Evolutionary conservation across 1,140 invertebrate species (phyloP), one percentile per base, ranked within the genome.

Genomic region (Lepidurus arcticus): DNA sequence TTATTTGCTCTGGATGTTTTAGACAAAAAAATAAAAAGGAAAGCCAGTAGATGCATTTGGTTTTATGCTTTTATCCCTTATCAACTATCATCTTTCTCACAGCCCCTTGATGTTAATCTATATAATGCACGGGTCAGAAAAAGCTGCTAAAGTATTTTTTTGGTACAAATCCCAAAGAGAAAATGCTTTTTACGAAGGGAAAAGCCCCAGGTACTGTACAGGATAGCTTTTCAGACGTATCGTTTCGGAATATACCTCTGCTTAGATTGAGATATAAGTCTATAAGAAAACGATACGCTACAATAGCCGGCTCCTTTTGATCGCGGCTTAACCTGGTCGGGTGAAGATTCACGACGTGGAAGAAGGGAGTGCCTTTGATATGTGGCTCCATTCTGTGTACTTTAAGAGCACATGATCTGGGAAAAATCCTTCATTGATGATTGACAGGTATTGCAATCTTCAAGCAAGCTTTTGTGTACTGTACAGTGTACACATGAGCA

Each of bases 281-380:
- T 24, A 24, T 24, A 65, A 34, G 53, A 65, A 65, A 65, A 21
- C 53, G 53, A 65, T 65, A 65, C 53, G 10, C 21, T n/a, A 65
- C 53, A 65, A 65, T 11, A 65, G 53, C 53, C 53, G 53, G 53
- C 53, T 65, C 53, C 53, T 16, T 65, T 65, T 65, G 16, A 65
- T 65, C 6, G 53, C 53, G 21, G 53, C 53, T 65, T 65, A 65
- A 21, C n/a, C 53, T 65, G 53, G 21, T n/a, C 53, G 9, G 53
- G 53, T n/a, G 21, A 65, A 65, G 53, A 65, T 65, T 65, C 53
- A 65, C 53, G 53, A 65, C 53, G n/a, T 65, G 53, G 53, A 65
- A 65, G 34, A 65, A 65, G 53, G 53, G 45, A 47, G 45, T 47
- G 53, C 53, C 53, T 21, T 65, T 65, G 3, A 65, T 65, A 65